Evolutionary conservation across 2,113 vertebrate genomes (phyloP), one percentile per base, ranked within the genome.

Genomic region (Ageneiosus marmoratus): DNA sequence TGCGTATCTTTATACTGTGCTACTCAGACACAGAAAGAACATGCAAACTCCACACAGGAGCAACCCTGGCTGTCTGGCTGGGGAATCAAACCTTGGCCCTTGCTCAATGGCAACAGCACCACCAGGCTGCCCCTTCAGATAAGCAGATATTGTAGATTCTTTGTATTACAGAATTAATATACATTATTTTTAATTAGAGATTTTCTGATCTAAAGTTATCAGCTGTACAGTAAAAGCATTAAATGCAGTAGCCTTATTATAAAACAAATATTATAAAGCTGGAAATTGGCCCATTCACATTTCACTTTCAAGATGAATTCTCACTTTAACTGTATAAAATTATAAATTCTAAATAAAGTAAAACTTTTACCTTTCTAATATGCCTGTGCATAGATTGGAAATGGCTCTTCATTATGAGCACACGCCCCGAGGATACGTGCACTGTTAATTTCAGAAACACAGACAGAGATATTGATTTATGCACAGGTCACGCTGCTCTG

Each of bases 371-470:
- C 7, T 27, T 48, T 86, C 84, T 85, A 86, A 88, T 88, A 85
- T 84, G 83, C 73, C 85, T 82, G 63, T 7, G 72, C 76, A 88
- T 81, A 86, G 85, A 86, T 88, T 88, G 83, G 80, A 78, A 86
- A 83, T 69, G 37, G 70, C 80, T 86, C 77, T 86, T 86, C 77
- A 88, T 88, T 88, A 86, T 77, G 79, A 84, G 55, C 83, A 73
- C 79, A 34, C 46, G 81, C 76, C 86, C 86, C 27, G 76, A 79
- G 83, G 86, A 83, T 80, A 53, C 20, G 48, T 60, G 82, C 85
- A 73, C 83, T 44, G 76, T 76, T 85, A 72, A 79, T 76, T 79
- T 82, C 72, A 82, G 87, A 88, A 27, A 86, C 46, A 29, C 56
- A 83, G 79, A 44, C 37, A 80, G 48, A 80, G 76, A 86, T 88